phyloP scores from a whole-genome alignment of 2,797 vertebrate species.

The Dipus sagitta region DNA sequence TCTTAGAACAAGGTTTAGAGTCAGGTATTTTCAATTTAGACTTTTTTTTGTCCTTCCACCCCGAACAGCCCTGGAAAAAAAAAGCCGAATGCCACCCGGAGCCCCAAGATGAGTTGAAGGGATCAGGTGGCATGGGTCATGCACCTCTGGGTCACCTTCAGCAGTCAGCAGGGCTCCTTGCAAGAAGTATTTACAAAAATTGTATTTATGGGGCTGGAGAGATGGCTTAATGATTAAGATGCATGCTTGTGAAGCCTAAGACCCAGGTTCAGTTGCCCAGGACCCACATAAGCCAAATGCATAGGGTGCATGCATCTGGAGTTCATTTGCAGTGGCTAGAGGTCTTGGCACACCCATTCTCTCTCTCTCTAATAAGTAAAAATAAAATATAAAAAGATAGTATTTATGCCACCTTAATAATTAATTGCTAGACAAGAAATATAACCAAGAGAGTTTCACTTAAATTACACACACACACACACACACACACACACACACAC shows the following conservation, averaged over 20 bases:
- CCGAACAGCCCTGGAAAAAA: background rate
- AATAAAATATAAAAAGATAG: background rate
- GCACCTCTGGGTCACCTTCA: background rate
- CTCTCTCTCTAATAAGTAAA: no score
- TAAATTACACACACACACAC: no score
- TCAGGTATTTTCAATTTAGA: background rate
- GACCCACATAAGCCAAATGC: no score
- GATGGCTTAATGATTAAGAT: no score
- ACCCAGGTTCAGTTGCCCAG: no score
- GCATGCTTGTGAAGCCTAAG: no score
- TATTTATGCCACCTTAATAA: background rate
- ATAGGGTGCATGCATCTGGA: no score
- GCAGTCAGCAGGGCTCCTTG: background rate
- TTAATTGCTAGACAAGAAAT: background rate
- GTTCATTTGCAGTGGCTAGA: no score
- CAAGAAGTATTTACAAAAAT: no score
- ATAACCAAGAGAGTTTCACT: background rate
- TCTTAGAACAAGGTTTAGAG: slow-evolving; percentile 36
- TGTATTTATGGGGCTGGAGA: no score
- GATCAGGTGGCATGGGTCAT: rapidly evolving
- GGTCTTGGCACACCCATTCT: no score
- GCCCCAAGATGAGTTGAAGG: background rate
- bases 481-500: no score
- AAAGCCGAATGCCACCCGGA: background rate
- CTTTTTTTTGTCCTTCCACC: background rate